These are phyloP conservation scores for Panulirus ornatus DNA, from an alignment of 1,140 invertebrate genomes.

Conservation along the genomic window DNA sequence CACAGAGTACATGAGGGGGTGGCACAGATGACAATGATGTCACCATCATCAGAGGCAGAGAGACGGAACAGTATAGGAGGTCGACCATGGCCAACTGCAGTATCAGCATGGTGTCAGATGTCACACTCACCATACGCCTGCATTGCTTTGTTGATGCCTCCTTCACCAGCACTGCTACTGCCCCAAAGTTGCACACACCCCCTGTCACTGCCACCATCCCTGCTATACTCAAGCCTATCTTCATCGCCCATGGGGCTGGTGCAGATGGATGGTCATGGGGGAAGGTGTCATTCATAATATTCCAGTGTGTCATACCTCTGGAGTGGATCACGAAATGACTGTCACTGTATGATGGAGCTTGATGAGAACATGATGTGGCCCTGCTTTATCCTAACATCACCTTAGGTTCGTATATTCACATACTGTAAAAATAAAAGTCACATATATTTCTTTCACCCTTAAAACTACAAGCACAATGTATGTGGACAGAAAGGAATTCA, in stretches of 20 bases:
- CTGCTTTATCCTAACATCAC: too few relatives aligned
- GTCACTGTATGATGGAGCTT: too few relatives aligned
- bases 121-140: not conserved
- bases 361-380: too few relatives aligned
- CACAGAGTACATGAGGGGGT: not conserved
- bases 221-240: not conserved
- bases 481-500: too few relatives aligned
- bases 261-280: not conserved
- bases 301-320: too few relatives aligned
- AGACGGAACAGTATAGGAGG: slow-evolving; percentile 7
- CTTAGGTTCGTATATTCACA: too few relatives aligned
- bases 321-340: too few relatives aligned
- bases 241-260: not conserved
- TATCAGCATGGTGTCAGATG: not conserved
- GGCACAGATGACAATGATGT: not conserved
- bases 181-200: not conserved
- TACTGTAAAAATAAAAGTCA: too few relatives aligned
- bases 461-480: too few relatives aligned
- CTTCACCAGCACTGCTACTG: not conserved
- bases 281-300: too few relatives aligned
- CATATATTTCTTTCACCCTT: too few relatives aligned
- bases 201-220: not conserved
- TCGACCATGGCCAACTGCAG: slow-evolving; percentile 8
- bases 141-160: not conserved
- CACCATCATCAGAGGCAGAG: not conserved